Base-by-base conservation (phyloP, 2,113 vertebrate genomes). In the Pedetes capensis region DNA sequence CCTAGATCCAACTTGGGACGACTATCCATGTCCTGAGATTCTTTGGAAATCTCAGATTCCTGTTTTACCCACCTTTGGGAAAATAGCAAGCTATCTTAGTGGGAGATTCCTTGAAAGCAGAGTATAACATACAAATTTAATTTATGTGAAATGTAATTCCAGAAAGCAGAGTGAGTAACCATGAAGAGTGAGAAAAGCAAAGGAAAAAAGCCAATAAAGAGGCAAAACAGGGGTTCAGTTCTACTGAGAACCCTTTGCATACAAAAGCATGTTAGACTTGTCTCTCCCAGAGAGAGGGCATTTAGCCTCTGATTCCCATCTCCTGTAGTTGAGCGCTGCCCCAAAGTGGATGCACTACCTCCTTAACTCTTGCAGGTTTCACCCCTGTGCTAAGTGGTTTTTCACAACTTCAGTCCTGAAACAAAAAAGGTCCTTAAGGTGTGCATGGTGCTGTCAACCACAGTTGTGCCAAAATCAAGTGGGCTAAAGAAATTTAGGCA, bases 1-100 rank as follows among this genome's bases (percentile, higher is more conserved):
- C 99, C 99, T 47, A 99, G 98, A 96, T 99, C 99, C 96, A 99
- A 98, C 96, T 99, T 99, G 37, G 99, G 99, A 93, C 98, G 98
- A n/a, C 96, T 97, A 95, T 99, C 99, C 97, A 98, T 98, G 94
- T 98, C 98, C 97, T 99, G 99, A 63, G 99, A 99, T 94, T 99
- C 99, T 96, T 99, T 99, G 80, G 97, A 99, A 59, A 99, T 98
- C 95, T 99, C 99, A 37, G 98, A 97, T 93, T 99, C 99, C 95
- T 99, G 99, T 96, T 99, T 99, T 44, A 99, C 99, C 99, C 99
- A 99, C 97, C 99, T 99, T 95, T 53, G 37, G 39, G 34, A 89
- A 95, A 94, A 93, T 27, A 95, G 63, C 49, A 93, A 83, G 72
- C 34, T 71, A 80, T 72, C 87, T 96, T 91, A 97, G 55, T 75